Evolutionary conservation across 2,113 vertebrate genomes (phyloP).

Genomic region (Thomomys bottae): DNA sequence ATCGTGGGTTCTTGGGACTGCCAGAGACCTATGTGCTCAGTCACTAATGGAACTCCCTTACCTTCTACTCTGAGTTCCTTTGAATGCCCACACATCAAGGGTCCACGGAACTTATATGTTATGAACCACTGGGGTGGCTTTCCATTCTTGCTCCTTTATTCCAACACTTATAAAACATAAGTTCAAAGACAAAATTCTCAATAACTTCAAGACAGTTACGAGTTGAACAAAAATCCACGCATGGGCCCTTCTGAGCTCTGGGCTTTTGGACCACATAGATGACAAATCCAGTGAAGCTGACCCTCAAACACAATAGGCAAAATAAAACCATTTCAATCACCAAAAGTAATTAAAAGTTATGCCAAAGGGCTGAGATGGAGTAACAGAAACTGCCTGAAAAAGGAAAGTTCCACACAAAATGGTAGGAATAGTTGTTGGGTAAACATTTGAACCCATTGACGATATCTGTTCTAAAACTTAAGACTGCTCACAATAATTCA

Average conservation of each 20-base stretch:
- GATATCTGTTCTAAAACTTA: neutral
- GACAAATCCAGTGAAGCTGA: neutral
- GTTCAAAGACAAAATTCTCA: conserved; percentile 20
- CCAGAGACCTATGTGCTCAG: neutral
- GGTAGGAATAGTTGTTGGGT: neutral
- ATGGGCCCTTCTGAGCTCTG: neutral
- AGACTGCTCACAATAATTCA: conserved; percentile 13
- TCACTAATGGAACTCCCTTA: neutral
- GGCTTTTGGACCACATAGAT: neutral
- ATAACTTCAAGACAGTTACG: neutral
- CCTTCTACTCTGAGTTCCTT: neutral
- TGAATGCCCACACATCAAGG: neutral
- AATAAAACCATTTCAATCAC: neutral
- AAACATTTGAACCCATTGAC: conserved; percentile 8
- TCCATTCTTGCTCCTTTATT: neutral
- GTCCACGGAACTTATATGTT: neutral
- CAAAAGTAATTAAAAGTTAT: conserved; percentile 10
- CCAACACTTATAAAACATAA: neutral
- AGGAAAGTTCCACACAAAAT: neutral
- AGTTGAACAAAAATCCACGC: neutral
- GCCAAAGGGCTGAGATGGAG: neutral
- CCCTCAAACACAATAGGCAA: neutral
- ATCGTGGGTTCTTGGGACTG: neutral
- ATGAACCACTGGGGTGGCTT: neutral
- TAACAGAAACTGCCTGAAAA: neutral